Conservation (phyloP, 1,140 invertebrate species). For the Drosophila nebulosa region DNA sequence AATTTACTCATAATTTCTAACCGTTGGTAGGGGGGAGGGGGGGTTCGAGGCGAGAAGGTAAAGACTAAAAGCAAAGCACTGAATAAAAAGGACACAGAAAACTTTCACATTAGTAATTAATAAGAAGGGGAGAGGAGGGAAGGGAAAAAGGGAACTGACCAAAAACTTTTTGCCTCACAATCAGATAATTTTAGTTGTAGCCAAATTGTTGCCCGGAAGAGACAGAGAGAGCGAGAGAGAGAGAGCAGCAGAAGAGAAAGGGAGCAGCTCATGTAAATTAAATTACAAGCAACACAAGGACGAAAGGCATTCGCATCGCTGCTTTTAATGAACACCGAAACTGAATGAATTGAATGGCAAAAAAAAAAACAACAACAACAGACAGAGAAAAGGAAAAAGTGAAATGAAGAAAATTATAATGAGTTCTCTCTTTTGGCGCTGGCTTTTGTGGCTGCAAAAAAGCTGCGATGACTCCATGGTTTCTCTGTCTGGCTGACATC, state of each 20-base stretch:
- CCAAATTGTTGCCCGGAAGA: constrained; percentile 7
- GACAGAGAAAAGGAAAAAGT: constrained; percentile 63
- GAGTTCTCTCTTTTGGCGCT: constrained; percentile 54
- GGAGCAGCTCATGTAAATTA: constrained; percentile 62
- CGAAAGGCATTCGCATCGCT: constrained; percentile 24
- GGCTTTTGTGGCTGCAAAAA: too few species aligned
- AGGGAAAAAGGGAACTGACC: neutral
- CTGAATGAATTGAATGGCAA: constrained; percentile 58
- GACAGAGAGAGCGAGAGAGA: too few species aligned
- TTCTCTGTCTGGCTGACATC: constrained; percentile 18
- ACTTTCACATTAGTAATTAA: constrained; percentile 76
- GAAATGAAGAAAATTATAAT: constrained; percentile 70
- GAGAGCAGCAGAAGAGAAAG: too few species aligned
- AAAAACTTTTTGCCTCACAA: constrained; percentile 44
- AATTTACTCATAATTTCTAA: constrained; percentile 55
- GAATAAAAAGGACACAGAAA: constrained; percentile 42
- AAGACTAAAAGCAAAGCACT: neutral
- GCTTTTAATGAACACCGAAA: constrained; percentile 35
- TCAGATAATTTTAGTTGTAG: constrained; percentile 53
- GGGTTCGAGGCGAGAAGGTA: too few species aligned
- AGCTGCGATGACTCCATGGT: constrained; percentile 30
- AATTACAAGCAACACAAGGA: constrained; percentile 41
- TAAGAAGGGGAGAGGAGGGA: constrained; percentile 8
- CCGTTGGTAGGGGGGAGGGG: too few species aligned
- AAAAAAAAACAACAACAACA: too few species aligned